A percentile compares a stretch with the other conserved stretches of the same genome.
Conservation (phyloP, 1,140 invertebrate genomes). For the Eueides isabella region DNA sequence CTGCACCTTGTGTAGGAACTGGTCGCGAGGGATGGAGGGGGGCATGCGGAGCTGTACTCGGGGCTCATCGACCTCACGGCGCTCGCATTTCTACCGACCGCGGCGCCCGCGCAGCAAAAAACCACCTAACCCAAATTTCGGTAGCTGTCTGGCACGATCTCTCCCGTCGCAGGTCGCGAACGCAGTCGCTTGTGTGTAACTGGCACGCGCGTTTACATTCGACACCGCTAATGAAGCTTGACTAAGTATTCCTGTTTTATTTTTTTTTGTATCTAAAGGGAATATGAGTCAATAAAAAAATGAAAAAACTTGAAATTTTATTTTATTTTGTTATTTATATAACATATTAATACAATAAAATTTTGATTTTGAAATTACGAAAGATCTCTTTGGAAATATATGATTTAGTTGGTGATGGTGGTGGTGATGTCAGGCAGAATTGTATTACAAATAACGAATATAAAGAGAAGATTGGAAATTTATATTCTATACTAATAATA, state of each 20-base stretch:
- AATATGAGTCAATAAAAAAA: neutral
- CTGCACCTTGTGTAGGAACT: constrained; percentile 76
- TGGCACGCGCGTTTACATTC: constrained; percentile 54
- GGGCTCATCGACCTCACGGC: constrained; percentile 71
- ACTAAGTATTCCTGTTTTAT: constrained; percentile 27
- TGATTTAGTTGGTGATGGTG: too few relatives aligned
- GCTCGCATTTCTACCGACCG: constrained; percentile 62
- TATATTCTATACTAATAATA: too few relatives aligned
- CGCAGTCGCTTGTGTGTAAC: constrained; percentile 49
- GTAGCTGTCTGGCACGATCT: constrained; percentile 68
- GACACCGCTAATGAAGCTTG: constrained; percentile 42
- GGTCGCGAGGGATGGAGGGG: constrained; percentile 59
- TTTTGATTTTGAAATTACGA: too few relatives aligned
- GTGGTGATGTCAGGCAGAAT: too few relatives aligned
- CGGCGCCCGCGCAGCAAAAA: constrained; percentile 70
- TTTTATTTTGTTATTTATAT: too few relatives aligned
- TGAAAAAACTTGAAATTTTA: neutral
- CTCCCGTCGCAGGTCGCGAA: constrained; percentile 52
- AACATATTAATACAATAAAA: too few relatives aligned
- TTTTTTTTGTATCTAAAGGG: constrained; percentile 8
- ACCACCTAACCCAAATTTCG: constrained; percentile 76
- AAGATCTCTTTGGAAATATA: too few relatives aligned
- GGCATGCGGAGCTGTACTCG: constrained; percentile 46
- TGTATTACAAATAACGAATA: too few relatives aligned
- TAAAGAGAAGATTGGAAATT: too few relatives aligned